Evolutionary conservation across 2,888 invertebrate genomes (phyloP).

Genomic region (Tachina lurida): DNA sequence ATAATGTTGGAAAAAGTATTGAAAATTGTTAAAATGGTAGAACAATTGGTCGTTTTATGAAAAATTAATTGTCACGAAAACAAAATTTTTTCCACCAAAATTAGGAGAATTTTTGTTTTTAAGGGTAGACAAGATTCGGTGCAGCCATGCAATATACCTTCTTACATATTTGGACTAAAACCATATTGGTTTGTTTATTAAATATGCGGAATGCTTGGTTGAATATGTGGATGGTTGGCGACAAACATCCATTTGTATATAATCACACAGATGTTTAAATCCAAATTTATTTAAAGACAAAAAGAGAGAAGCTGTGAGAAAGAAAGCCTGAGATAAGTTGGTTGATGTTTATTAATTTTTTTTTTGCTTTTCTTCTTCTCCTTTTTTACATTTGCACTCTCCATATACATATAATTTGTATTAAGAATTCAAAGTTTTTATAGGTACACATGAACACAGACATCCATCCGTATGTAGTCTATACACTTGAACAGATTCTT

Average conservation of each 20-base stretch:
- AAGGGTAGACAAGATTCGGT: neutral
- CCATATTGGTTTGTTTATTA: slow-evolving; percentile 5
- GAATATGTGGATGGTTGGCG: slow-evolving; percentile 40
- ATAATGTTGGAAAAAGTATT: no score
- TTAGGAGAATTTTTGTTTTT: no score
- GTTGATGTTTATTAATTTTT: slow-evolving; percentile 23
- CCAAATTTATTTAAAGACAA: slow-evolving; percentile 40
- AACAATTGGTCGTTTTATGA: no score
- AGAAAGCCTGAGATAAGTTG: slow-evolving; percentile 44
- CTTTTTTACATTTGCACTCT: slow-evolving; percentile 27
- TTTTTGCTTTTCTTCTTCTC: neutral
- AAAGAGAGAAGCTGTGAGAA: slow-evolving; percentile 23
- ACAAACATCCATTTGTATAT: slow-evolving; percentile 46
- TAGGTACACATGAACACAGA: neutral
- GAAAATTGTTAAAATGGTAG: no score
- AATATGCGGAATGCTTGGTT: slow-evolving; percentile 21
- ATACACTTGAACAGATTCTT: neutral
- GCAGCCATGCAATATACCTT: neutral
- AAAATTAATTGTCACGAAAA: no score
- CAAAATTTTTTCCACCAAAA: no score
- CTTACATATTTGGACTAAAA: slow-evolving; percentile 20
- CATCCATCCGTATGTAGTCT: neutral
- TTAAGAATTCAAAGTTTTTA: slow-evolving; percentile 33
- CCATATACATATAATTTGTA: slow-evolving; percentile 29
- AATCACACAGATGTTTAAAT: slow-evolving; percentile 57